phyloP scores from a whole-genome alignment of 2,888 invertebrate species.

The Tyria jacobaeae region DNA sequence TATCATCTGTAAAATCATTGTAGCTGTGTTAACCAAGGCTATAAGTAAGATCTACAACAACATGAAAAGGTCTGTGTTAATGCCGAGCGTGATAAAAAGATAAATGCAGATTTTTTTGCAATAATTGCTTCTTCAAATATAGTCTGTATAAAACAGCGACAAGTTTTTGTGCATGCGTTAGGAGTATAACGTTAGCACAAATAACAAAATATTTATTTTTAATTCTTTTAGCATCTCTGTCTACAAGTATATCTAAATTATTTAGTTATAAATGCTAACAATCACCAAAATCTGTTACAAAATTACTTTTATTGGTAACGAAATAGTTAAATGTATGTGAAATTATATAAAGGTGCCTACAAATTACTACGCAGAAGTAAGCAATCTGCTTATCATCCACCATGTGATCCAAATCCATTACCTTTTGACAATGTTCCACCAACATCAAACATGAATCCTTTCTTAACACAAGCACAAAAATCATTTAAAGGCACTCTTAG shows the following conservation, averaged over 20 bases:
- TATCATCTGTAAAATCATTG: conserved; percentile 1
- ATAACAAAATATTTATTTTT: no score
- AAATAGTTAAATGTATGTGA: not conserved
- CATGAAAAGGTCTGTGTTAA: not conserved
- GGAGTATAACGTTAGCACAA: no score
- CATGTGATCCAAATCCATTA: conserved; percentile 28
- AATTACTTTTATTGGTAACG: not conserved
- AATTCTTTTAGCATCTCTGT: no score
- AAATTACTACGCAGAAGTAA: conserved; percentile 12
- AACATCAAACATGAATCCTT: conserved; percentile 40
- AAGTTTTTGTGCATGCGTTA: no score
- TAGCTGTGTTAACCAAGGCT: not conserved
- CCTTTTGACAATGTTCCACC: conserved; percentile 32
- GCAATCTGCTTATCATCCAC: conserved; percentile 13
- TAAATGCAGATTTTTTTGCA: no score
- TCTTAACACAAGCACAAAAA: conserved; percentile 55
- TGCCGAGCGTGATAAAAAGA: not conserved
- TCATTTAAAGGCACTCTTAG: conserved; percentile 50
- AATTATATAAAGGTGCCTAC: not conserved
- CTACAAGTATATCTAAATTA: no score
- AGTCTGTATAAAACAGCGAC: no score
- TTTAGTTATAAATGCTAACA: no score
- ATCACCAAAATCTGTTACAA: not conserved
- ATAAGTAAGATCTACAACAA: not conserved
- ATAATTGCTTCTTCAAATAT: no score